Base-by-base conservation (phyloP, 2,797 vertebrate genomes). In the Melanogrammus aeglefinus region DNA sequence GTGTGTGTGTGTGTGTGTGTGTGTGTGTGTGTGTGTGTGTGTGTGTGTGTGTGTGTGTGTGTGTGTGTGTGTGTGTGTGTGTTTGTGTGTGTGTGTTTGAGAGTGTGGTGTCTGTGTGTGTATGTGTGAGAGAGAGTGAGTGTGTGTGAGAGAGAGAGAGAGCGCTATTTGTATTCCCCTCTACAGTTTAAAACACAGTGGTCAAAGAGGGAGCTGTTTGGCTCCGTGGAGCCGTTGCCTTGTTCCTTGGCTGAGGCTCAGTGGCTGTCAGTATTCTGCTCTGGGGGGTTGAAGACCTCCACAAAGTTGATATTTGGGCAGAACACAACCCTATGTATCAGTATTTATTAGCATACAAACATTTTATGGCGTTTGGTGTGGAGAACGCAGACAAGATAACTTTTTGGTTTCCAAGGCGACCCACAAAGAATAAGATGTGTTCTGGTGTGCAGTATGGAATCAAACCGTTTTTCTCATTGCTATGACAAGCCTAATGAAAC, bases 161-260 rank as follows among this genome's bases (percentile, higher is more conserved):
- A 77, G 36, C 70, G 76, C 29, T 69, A 69, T 84, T 84, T 72
- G 51, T 73, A 77, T 77, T 75, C 75, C 18, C 35, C 36, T 57
- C 71, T 77, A 77, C 57, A 36, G 66, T 70, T 63, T 73, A 73
- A 76, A 85, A 83, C 79, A 69, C 73, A 74, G 57, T 76, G 74
- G 39, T 44, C 29, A 39, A 72, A 74, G 35, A 78, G 74, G 63
- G 71, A 35, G 63, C 72, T 74, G 77, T 81, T 80, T 78, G 75
- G 76, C 76, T 85, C 74, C 47, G 75, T 27, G 66, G 33, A 31
- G 35, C 76, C n/a, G 39, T 75, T 51, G 57, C 57, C 75, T 69
- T 33, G 24, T 79, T 79, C 63, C 27, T 63, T 36, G 71, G 24
- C 31, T 63, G 36, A 36, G 75, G 31, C n/a, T 44, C 36, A 76